Conservation (phyloP, 92 coral and sea anemone genomes). For the Anthopleura xanthogrammica region DNA sequence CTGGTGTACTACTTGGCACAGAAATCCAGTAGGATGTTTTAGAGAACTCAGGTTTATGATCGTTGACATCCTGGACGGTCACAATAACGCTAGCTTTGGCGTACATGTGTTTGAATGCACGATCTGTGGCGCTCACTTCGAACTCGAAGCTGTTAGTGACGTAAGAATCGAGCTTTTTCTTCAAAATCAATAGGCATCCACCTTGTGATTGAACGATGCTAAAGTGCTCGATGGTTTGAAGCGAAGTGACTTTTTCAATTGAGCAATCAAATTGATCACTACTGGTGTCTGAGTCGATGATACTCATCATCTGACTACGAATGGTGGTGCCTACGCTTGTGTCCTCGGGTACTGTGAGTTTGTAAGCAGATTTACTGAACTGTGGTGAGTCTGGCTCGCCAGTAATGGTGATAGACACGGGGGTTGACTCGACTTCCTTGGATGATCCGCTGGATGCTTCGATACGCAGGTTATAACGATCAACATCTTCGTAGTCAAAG, state of each 20-base stretch:
- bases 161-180: conserved; percentile 33
- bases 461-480: conserved; percentile 41
- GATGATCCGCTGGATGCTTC: conserved; percentile 40
- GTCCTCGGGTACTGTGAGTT: conserved; percentile 33
- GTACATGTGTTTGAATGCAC: conserved; percentile 25
- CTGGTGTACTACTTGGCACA: conserved; percentile 45
- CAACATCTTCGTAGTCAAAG: conserved; percentile 52
- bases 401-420: conserved; percentile 37
- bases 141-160: conserved; percentile 36
- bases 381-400: conserved; percentile 42
- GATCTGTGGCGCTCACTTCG: conserved; percentile 35
- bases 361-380: conserved; percentile 29
- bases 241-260: conserved; percentile 38
- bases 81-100: conserved; percentile 35
- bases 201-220: conserved; percentile 21
- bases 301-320: not conserved
- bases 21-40: conserved; percentile 38
- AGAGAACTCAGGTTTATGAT: conserved; percentile 38
- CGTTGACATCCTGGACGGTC: conserved; percentile 31
- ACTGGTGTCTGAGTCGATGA: conserved; percentile 39
- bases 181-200: conserved; percentile 28
- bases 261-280: conserved; percentile 47
- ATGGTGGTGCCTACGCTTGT: conserved; percentile 28
- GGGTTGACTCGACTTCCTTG: conserved; percentile 36
- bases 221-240: conserved; percentile 23